Evolutionary conservation across 2,888 invertebrate species (phyloP).

Genomic region (Thereva unica): DNA sequence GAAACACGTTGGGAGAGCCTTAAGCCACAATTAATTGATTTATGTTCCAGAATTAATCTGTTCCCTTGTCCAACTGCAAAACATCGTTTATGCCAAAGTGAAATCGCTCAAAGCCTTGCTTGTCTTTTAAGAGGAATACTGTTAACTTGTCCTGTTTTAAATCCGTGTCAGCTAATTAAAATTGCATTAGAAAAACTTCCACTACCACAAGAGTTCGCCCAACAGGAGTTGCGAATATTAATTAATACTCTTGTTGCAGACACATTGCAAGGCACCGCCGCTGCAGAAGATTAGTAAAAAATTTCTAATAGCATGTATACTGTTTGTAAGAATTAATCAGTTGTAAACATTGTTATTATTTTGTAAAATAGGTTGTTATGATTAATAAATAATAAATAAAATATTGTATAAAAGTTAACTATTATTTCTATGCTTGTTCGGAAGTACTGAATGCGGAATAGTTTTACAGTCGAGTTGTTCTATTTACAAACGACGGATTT

Average conservation of each 20-base stretch:
- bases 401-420: no score
- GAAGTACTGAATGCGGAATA: no score
- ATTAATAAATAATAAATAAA: no score
- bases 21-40: slow-evolving; percentile 56
- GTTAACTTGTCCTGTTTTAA: slow-evolving; percentile 53
- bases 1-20: slow-evolving; percentile 56
- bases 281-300: no score
- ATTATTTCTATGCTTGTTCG: no score
- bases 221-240: slow-evolving; percentile 50
- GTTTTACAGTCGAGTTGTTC: no score
- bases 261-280: background rate
- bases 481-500: no score
- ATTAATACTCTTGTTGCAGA: slow-evolving; percentile 39
- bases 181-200: slow-evolving; percentile 56
- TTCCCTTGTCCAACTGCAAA: slow-evolving; percentile 58
- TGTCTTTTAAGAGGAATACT: slow-evolving; percentile 55
- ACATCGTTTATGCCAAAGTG: slow-evolving; percentile 58
- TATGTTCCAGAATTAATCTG: slow-evolving; percentile 56
- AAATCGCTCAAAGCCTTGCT: slow-evolving; percentile 56
- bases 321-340: no score
- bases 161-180: slow-evolving; percentile 54
- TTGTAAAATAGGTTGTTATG: no score
- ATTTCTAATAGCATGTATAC: no score
- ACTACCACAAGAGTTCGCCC: slow-evolving; percentile 57
- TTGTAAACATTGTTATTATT: no score